Evolutionary conservation across 2,797 vertebrate species (phyloP).

Genomic region (Tachyglossus aculeatus): DNA sequence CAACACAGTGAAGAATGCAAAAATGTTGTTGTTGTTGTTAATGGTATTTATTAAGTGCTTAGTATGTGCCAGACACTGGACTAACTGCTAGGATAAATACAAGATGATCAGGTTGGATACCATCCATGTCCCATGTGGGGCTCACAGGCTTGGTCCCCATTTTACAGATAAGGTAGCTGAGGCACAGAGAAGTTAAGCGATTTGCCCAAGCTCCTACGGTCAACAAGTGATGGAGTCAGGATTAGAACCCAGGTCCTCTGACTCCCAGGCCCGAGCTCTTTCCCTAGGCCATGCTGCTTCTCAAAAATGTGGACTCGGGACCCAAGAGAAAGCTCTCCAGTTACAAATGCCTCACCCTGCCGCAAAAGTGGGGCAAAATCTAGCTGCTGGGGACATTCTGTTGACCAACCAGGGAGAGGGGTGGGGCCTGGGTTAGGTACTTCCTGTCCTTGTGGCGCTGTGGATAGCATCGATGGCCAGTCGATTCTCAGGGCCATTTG

Average conservation of each 20-base stretch:
- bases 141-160: neutral
- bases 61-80: no score
- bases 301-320: no score
- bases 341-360: no score
- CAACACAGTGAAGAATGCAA: no score
- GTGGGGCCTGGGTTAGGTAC: neutral
- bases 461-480: neutral
- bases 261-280: accelerated
- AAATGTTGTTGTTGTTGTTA: no score
- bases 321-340: neutral
- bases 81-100: no score
- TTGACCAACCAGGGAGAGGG: neutral
- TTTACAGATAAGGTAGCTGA: neutral
- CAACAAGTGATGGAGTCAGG: neutral
- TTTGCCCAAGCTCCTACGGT: neutral
- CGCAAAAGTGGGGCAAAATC: no score
- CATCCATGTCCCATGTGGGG: neutral
- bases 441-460: neutral
- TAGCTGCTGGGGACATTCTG: no score
- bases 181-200: neutral
- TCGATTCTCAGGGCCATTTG: no score
- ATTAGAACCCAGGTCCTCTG: neutral
- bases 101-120: no score
- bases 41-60: no score
- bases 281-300: accelerated